These are phyloP conservation scores for Hyperoplus immaculatus DNA, from an alignment of 2,797 vertebrate species.

Conservation along the genomic window DNA sequence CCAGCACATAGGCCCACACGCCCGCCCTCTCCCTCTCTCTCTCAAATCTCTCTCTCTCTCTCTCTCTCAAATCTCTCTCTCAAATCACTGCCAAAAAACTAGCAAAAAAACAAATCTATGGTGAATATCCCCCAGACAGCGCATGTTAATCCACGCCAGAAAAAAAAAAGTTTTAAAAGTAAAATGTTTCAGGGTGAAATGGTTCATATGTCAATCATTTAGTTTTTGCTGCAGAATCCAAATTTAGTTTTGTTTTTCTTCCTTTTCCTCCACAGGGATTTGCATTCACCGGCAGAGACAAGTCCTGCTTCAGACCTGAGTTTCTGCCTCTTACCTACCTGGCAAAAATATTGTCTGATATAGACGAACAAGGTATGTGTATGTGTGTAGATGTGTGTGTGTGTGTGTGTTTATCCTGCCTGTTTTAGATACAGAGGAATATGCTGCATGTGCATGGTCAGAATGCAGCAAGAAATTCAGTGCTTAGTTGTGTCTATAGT, in stretches of 20 bases:
- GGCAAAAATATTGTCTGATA: conserved; percentile 79
- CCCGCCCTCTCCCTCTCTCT: too few relatives aligned
- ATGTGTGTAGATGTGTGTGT: conserved; percentile 20
- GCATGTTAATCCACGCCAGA: not conserved
- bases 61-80: not conserved
- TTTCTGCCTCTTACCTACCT: conserved; percentile 83
- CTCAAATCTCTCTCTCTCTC: not conserved
- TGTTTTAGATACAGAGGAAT: conserved; percentile 1
- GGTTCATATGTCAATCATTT: not conserved
- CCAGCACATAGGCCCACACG: too few relatives aligned
- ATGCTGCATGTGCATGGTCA: conserved; percentile 16
- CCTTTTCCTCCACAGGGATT: conserved; percentile 69
- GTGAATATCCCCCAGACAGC: not conserved
- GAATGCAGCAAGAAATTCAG: conserved; percentile 29
- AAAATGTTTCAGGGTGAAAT: not conserved
- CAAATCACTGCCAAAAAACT: not conserved
- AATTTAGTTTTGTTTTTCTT: conserved; percentile 27
- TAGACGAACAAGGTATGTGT: conserved; percentile 80
- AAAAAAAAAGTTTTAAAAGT: not conserved
- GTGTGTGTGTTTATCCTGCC: conserved; percentile 20
- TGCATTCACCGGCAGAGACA: conserved; percentile 65
- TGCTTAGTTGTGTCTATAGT: conserved; percentile 3
- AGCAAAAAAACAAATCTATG: not conserved
- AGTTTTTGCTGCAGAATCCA: conserved; percentile 26
- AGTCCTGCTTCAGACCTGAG: conserved; percentile 72